A percentile compares a stretch with the other conserved stretches of the same genome.
Evolutionary conservation across 1,140 invertebrate genomes (phyloP).

Genomic region (Bombus waltoni): DNA sequence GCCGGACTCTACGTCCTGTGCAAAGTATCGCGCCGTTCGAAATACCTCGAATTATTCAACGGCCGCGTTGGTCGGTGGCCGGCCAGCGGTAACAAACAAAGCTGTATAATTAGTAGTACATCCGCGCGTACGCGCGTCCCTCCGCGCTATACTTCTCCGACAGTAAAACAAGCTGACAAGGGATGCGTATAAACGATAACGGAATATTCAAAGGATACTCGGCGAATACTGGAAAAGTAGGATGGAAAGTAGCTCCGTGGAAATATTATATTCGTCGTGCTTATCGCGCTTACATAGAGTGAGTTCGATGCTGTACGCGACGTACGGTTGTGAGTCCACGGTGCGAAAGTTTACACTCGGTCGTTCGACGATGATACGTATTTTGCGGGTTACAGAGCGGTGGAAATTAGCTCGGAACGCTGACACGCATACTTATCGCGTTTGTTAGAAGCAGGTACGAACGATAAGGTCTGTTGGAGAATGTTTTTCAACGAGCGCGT

Average conservation of each 20-base stretch:
- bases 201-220: not conserved
- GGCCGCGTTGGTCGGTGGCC: constrained; percentile 19
- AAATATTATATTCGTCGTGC: no score
- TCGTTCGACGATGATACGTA: not conserved
- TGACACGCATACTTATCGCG: no score
- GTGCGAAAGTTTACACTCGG: constrained; percentile 53
- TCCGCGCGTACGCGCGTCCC: not conserved
- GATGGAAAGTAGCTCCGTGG: no score
- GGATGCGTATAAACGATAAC: not conserved
- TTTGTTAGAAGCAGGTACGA: constrained; percentile 4
- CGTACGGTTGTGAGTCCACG: not conserved
- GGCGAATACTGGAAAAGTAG: no score
- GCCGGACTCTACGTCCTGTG: not conserved
- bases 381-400: no score
- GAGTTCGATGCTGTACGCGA: constrained; percentile 54
- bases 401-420: no score
- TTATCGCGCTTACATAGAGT: not conserved
- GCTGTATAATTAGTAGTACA: not conserved
- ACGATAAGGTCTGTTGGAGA: not conserved
- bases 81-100: not conserved
- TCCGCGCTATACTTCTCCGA: not conserved
- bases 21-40: constrained; percentile 46
- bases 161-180: not conserved
- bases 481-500: not conserved
- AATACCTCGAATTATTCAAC: constrained; percentile 57